phyloP scores from a whole-genome alignment of 2,113 vertebrate genomes.

The Stomatorhinus ivindoensis region DNA sequence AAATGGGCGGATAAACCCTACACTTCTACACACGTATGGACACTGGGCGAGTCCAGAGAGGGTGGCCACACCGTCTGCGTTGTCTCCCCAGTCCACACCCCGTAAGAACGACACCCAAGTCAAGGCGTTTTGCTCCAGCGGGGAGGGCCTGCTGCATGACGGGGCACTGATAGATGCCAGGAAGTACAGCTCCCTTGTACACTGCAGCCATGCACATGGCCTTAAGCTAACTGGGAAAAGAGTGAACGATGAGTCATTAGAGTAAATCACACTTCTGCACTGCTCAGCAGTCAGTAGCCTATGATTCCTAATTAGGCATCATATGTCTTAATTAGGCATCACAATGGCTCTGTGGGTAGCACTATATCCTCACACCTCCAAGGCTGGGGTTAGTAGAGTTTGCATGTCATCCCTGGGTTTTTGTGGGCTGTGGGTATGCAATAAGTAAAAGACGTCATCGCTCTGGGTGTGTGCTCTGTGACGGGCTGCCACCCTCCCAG shows the following conservation, averaged over 20 bases:
- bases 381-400: not conserved
- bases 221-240: not conserved
- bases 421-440: not conserved
- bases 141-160: not conserved
- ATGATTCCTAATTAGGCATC: not conserved
- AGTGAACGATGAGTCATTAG: not conserved
- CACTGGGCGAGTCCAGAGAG: not conserved
- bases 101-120: not conserved
- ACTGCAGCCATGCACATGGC: not conserved
- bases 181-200: not conserved
- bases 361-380: not conserved
- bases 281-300: not conserved
- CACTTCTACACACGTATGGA: not conserved
- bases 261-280: not conserved
- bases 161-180: not conserved
- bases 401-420: not conserved
- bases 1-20: not conserved
- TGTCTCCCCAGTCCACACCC: not conserved
- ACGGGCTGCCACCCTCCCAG: not conserved
- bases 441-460: not conserved
- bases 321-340: conserved; percentile 6
- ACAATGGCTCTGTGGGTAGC: not conserved
- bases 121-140: not conserved
- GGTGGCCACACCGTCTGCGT: not conserved
- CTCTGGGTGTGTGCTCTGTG: not conserved